Base-by-base conservation (phyloP, 2,797 vertebrate genomes). In the Tadarida brasiliensis region DNA sequence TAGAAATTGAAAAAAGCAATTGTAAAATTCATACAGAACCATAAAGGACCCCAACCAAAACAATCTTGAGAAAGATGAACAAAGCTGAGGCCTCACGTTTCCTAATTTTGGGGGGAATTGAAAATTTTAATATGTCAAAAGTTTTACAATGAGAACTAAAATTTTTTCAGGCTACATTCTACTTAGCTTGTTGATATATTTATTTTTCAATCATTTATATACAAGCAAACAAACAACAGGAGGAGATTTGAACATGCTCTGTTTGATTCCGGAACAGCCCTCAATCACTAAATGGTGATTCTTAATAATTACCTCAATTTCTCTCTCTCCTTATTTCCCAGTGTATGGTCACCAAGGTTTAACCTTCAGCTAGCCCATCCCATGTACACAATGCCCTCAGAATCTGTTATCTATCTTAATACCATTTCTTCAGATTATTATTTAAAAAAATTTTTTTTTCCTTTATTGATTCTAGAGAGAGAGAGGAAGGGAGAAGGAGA, bases 391-490 rank as follows among this genome's bases (percentile, higher is more conserved):
- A 19, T 59, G 91, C 17, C 33, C 47, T 93, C 33, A 70, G 22
- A 86, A 65, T 33, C 56, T 65, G 78, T 70, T 87, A 80, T 63
- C 78, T 73, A 76, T 9, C 54, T 86, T 49, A 39, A 24, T 20
- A 74, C 11, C 24, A 91, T 91, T 82, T 91, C 78, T 94, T 76
- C 24, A 71, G 22, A 65, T 80, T 77, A 76, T n/a, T n/a, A n/a
- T n/a, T n/a, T 24, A n/a, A 85, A 57, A 87, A 30, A 57, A 9
- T n/a, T n/a, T n/a, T n/a, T n/a, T n/a, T n/a, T n/a, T n/a, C n/a
- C n/a, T n/a, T n/a, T n/a, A n/a, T n/a, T n/a, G n/a, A n/a, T n/a
- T n/a, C n/a, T n/a, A n/a, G n/a, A n/a, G n/a, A n/a, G n/a, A n/a
- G n/a, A n/a, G n/a, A n/a, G n/a, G n/a, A n/a, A n/a, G n/a, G n/a